These are phyloP conservation scores for Dolichallabes microphthalmus DNA, from an alignment of 2,113 vertebrate species.

Conservation along the genomic window DNA sequence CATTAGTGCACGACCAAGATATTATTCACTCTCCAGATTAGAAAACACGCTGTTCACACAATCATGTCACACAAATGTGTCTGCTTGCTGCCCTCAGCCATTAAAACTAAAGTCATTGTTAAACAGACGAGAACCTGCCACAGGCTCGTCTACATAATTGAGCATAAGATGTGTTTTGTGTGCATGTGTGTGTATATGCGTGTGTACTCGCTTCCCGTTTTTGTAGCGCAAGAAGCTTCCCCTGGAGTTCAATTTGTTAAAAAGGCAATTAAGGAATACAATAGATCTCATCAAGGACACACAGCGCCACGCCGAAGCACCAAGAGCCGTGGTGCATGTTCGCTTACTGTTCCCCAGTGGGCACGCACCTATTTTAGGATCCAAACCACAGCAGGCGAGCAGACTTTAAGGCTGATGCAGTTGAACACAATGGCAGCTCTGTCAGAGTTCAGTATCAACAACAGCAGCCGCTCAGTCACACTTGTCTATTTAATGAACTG, in stretches of 20 bases:
- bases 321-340: not conserved
- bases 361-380: slow-evolving; percentile 2
- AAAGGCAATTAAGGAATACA: slow-evolving; percentile 28
- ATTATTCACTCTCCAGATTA: slow-evolving; percentile 41
- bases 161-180: not conserved
- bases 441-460: not conserved
- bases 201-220: not conserved
- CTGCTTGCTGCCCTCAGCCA: slow-evolving; percentile 33
- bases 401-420: not conserved
- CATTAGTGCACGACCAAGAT: slow-evolving; percentile 49
- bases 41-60: slow-evolving; percentile 40
- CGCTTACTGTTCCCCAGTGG: not conserved
- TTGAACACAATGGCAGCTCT: not conserved
- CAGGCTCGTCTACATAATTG: not conserved
- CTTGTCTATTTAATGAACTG: no score
- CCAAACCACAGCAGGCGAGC: not conserved
- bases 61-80: slow-evolving; percentile 33
- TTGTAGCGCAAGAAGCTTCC: not conserved
- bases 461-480: not conserved
- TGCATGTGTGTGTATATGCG: not conserved
- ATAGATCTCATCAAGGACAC: slow-evolving; percentile 32
- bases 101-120: slow-evolving; percentile 48
- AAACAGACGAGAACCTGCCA: slow-evolving; percentile 43
- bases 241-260: slow-evolving; percentile 22
- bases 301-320: not conserved